phyloP scores from a whole-genome alignment of 2,797 vertebrate genomes.

The Orientallactaga sibirica region DNA sequence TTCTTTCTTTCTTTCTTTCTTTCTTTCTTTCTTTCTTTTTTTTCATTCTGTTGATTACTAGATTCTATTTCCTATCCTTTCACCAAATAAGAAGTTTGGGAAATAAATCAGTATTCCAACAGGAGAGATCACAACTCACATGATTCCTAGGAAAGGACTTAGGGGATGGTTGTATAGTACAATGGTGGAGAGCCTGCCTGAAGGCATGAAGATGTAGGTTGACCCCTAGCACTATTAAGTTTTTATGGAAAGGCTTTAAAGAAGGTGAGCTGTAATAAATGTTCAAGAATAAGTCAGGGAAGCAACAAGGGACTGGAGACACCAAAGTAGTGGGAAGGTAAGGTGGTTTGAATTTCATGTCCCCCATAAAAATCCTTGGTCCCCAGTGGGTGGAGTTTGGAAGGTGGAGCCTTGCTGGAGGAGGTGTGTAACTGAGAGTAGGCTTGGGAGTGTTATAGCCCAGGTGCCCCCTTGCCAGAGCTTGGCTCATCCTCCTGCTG shows the following conservation, averaged over 20 bases:
- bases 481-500: too few species aligned
- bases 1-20: too few species aligned
- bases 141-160: conserved; percentile 4
- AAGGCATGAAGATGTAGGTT: background rate
- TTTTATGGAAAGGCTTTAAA: background rate
- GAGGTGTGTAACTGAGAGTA: too few species aligned
- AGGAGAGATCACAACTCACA: background rate
- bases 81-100: background rate
- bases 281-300: background rate
- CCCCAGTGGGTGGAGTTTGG: too few species aligned
- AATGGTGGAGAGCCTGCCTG: background rate
- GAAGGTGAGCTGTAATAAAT: background rate
- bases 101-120: background rate
- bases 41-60: background rate
- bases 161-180: background rate
- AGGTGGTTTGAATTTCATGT: too few species aligned
- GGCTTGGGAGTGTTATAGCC: too few species aligned
- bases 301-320: background rate
- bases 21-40: background rate
- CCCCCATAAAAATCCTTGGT: too few species aligned
- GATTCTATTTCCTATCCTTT: background rate
- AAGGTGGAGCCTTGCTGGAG: too few species aligned
- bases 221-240: background rate
- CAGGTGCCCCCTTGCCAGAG: too few species aligned
- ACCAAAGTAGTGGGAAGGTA: background rate